Percentiles rank a stretch among this genome's conserved stretches.
These are phyloP conservation scores for Phengaris alcon DNA, from an alignment of 2,888 invertebrate species.

Conservation along the genomic window DNA sequence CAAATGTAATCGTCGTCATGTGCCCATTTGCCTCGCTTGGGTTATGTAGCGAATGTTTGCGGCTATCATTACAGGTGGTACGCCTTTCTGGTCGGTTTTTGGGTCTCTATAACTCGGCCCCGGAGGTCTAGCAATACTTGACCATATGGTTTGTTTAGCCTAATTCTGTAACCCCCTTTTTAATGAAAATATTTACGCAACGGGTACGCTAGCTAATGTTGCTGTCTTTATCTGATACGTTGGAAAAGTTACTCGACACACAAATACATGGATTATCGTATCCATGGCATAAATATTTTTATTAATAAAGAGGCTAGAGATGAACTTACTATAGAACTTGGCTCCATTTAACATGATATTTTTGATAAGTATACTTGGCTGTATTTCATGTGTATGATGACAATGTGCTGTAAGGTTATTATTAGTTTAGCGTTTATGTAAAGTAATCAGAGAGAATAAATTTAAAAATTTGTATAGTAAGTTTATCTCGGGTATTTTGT, in stretches of 20 bases:
- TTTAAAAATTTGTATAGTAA: constrained; percentile 34
- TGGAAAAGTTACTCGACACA: too few relatives aligned
- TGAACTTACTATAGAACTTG: not conserved
- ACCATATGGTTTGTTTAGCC: constrained; percentile 71
- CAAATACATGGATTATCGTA: too few relatives aligned
- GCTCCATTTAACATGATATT: not conserved
- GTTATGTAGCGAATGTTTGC: constrained; percentile 54
- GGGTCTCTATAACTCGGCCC: constrained; percentile 51
- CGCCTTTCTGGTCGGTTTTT: constrained; percentile 54
- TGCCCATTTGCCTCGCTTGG: constrained; percentile 39
- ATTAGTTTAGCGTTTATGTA: not conserved
- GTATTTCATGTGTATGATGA: not conserved
- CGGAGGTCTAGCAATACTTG: constrained; percentile 66
- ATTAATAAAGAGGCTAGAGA: too few relatives aligned
- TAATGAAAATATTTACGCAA: too few relatives aligned
- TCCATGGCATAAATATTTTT: too few relatives aligned
- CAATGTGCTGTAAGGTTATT: not conserved
- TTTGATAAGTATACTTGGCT: not conserved
- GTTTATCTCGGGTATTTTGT: constrained; percentile 35
- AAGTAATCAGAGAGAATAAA: not conserved
- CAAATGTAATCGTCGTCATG: constrained; percentile 33
- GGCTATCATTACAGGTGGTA: constrained; percentile 71
- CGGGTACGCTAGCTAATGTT: too few relatives aligned
- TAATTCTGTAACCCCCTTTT: constrained; percentile 43
- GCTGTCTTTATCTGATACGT: too few relatives aligned